These are phyloP conservation scores for Drosophila ustulata DNA, from an alignment of 2,888 invertebrate genomes.

Conservation along the genomic window DNA sequence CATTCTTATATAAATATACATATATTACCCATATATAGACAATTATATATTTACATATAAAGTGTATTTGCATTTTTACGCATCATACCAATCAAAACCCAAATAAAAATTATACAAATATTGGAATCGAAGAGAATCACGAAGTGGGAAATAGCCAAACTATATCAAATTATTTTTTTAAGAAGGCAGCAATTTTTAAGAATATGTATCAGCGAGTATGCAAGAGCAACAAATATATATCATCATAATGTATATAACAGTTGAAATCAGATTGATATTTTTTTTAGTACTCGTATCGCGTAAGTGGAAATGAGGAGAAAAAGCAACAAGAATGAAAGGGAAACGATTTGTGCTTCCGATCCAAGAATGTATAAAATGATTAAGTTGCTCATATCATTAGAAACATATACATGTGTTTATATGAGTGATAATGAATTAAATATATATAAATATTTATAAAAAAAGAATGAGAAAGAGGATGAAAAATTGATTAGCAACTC, in stretches of 20 bases:
- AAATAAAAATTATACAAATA: conserved; percentile 12
- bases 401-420: conserved; percentile 11
- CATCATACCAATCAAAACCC: conserved; percentile 9
- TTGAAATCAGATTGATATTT: conserved; percentile 8
- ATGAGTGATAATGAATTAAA: background rate
- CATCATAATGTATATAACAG: conserved; percentile 13
- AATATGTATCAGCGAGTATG: conserved; percentile 17
- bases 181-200: conserved; percentile 37
- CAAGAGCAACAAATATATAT: conserved; percentile 9
- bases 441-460: background rate
- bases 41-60: conserved; percentile 51
- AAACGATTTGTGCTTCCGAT: conserved; percentile 3
- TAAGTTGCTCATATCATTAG: conserved; percentile 11
- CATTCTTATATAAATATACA: conserved; percentile 34
- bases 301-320: background rate
- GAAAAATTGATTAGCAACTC: conserved; percentile 22
- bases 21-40: conserved; percentile 9
- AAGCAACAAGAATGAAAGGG: background rate
- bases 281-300: background rate
- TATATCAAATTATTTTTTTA: conserved; percentile 62
- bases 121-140: background rate
- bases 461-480: conserved; percentile 13
- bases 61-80: conserved; percentile 51
- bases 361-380: conserved; percentile 14
- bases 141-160: conserved; percentile 1